A percentile compares a stretch with the other conserved stretches of the same genome.
Conservation (phyloP, 2,797 vertebrate species). For the Lacerta bilineata region DNA sequence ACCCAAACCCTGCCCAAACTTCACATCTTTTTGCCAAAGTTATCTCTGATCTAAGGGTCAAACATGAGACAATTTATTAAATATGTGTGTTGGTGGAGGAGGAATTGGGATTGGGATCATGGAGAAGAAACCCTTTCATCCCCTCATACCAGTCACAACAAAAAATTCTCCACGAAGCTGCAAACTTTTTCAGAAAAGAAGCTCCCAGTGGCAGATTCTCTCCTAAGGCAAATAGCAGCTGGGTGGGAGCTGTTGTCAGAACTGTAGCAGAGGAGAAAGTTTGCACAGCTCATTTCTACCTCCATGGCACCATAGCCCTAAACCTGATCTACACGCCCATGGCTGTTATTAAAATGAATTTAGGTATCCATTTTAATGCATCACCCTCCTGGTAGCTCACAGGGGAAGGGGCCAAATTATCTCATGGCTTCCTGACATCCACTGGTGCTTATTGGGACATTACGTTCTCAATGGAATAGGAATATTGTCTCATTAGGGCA, state of each 20-base stretch:
- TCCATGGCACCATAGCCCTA: not conserved
- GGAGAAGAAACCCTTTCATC: no score
- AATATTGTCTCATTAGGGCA: not conserved
- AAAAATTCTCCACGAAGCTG: not conserved
- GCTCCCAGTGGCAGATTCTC: no score
- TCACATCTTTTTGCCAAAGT: not conserved
- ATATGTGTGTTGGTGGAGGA: not conserved
- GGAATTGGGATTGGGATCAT: no score
- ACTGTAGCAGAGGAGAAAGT: no score
- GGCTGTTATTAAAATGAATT: no score
- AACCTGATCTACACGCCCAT: not conserved
- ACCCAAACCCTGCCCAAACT: no score
- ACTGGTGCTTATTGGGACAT: not conserved
- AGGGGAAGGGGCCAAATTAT: no score
- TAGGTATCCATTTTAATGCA: no score
- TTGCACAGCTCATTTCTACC: not conserved
- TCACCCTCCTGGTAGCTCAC: no score
- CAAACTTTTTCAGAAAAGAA: not conserved
- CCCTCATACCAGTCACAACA: not conserved
- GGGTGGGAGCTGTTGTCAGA: not conserved
- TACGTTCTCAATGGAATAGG: not conserved
- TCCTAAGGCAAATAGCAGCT: not conserved
- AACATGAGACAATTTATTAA: not conserved
- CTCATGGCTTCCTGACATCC: not conserved
- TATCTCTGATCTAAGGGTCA: not conserved